Conservation (phyloP, 2,888 invertebrate genomes). For the Acheta domesticus region DNA sequence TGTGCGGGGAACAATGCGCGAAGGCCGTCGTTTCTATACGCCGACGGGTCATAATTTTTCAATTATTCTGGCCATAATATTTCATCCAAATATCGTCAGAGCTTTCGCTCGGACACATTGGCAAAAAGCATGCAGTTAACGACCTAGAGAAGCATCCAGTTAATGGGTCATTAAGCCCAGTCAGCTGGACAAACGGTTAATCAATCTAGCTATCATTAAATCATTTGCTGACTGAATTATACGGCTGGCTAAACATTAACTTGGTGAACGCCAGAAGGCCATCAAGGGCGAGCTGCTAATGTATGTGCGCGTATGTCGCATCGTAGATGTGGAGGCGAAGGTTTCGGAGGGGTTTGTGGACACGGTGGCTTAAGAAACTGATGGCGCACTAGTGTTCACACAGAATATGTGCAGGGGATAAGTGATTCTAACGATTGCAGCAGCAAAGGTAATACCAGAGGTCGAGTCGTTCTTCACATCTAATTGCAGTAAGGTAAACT, state of each 20-base stretch:
- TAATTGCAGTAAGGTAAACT: too few relatives aligned
- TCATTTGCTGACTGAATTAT: background rate
- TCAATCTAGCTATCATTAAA: background rate
- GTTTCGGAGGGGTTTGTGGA: too few relatives aligned
- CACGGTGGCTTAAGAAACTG: too few relatives aligned
- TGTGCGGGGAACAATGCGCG: too few relatives aligned
- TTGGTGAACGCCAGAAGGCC: background rate
- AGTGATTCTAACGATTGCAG: too few relatives aligned
- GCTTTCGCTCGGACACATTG: background rate
- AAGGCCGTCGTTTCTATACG: too few relatives aligned
- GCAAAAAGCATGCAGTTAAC: background rate
- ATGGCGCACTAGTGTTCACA: too few relatives aligned
- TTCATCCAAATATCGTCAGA: background rate
- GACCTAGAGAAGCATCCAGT: background rate
- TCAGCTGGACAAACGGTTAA: constrained; percentile 4
- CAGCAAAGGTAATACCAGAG: too few relatives aligned
- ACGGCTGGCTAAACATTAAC: background rate
- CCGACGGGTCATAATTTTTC: background rate
- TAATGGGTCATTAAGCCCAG: background rate
- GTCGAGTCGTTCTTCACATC: too few relatives aligned
- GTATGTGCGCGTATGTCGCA: background rate
- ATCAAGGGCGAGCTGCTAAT: background rate
- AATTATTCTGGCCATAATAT: constrained; percentile 5
- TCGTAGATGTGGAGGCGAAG: too few relatives aligned
- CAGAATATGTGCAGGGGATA: too few relatives aligned